phyloP scores from a whole-genome alignment of 2,888 invertebrate genomes.

The Lepetodrilus schrolli region DNA sequence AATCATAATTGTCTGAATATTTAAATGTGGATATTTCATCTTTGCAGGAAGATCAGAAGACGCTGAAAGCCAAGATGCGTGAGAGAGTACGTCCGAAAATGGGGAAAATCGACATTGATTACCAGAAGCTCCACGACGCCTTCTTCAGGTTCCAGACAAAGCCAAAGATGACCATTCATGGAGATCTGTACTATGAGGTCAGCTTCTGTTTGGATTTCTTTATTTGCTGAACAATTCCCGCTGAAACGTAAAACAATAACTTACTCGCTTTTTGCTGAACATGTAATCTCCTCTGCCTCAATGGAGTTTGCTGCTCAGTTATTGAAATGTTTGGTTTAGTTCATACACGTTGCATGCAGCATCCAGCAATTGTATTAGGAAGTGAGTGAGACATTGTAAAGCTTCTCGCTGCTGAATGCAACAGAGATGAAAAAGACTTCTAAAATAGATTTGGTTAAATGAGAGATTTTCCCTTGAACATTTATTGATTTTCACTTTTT shows the following conservation, averaged over 20 bases:
- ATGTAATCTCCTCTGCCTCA: too few species aligned
- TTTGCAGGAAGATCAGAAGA: constrained; percentile 74
- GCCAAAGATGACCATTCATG: constrained; percentile 98
- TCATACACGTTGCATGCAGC: too few species aligned
- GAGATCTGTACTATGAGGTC: constrained; percentile 95
- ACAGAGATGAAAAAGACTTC: not conserved
- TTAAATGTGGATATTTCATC: too few species aligned
- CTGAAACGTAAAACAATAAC: too few species aligned
- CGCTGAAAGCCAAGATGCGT: constrained; percentile 93
- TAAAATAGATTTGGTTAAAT: not conserved
- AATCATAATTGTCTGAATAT: too few species aligned
- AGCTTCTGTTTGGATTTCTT: too few species aligned
- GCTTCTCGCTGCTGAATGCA: not conserved
- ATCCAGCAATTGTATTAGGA: too few species aligned
- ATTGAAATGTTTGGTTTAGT: not conserved
- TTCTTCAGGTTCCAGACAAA: constrained; percentile 99
- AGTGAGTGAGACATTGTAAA: not conserved
- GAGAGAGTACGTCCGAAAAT: constrained; percentile 97
- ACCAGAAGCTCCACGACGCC: constrained; percentile 98
- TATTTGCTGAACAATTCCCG: too few species aligned
- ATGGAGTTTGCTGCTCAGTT: too few species aligned
- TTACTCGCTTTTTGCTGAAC: too few species aligned
- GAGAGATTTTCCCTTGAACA: not conserved
- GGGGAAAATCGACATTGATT: constrained; percentile 99
- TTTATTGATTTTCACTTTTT: not conserved